A percentile compares a stretch with the other conserved stretches of the same genome.
phyloP scores from a whole-genome alignment of 2,888 invertebrate species.

The Drosophila barbarae region DNA sequence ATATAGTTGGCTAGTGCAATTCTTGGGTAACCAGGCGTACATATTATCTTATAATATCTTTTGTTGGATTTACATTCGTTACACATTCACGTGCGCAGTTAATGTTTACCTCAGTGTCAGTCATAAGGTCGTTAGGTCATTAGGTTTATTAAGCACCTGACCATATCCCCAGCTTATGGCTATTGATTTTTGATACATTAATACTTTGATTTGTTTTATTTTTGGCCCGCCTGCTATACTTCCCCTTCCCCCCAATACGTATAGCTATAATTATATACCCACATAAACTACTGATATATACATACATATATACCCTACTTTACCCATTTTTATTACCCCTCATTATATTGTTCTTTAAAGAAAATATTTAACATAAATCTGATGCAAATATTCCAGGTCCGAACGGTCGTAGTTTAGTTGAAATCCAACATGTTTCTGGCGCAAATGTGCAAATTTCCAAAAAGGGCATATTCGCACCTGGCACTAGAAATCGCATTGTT shows the following conservation, averaged over 20 bases:
- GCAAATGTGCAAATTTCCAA: constrained; percentile 99
- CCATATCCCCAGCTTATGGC: constrained; percentile 14
- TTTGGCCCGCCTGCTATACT: constrained; percentile 5
- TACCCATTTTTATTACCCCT: constrained; percentile 14
- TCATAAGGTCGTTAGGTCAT: constrained; percentile 40
- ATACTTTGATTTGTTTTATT: constrained; percentile 18
- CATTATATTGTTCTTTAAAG: constrained; percentile 28
- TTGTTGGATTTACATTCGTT: constrained; percentile 27
- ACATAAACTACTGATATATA: constrained; percentile 14
- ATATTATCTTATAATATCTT: constrained; percentile 12
- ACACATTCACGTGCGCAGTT: constrained; percentile 22
- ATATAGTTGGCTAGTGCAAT: constrained; percentile 64
- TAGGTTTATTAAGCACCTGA: constrained; percentile 32
- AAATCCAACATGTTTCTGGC: constrained; percentile 98
- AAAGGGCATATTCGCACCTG: constrained; percentile 98
- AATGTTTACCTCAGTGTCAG: constrained; percentile 48
- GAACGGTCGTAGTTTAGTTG: constrained; percentile 96
- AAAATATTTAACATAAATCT: constrained; percentile 62
- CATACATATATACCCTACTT: constrained; percentile 8
- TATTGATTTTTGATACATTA: constrained; percentile 26
- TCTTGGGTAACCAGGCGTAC: constrained; percentile 48
- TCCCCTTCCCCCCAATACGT: constrained; percentile 1
- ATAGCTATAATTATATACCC: constrained; percentile 11
- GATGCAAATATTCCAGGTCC: constrained; percentile 84
- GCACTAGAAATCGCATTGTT: constrained; percentile 97